Conservation (phyloP, 1,140 invertebrate genomes). For the Pissodes strobi region DNA sequence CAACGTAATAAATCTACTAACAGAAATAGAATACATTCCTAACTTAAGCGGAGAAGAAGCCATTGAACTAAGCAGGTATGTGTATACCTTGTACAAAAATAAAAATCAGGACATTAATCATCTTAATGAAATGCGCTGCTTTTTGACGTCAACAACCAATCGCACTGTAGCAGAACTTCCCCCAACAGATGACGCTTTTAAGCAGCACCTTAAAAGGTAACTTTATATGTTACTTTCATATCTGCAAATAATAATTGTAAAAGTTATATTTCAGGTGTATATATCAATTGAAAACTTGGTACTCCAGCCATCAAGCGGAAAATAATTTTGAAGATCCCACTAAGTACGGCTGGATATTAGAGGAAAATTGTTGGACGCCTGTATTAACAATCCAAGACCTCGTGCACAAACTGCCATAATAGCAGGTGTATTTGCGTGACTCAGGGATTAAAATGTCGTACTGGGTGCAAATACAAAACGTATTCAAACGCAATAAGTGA, state of each 20-base stretch:
- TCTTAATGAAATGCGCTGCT: neutral
- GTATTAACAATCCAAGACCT: too few species aligned
- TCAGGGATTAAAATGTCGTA: too few species aligned
- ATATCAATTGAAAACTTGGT: too few species aligned
- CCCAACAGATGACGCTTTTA: slow-evolving; percentile 1
- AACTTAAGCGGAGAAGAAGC: neutral
- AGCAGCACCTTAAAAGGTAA: slow-evolving; percentile 6
- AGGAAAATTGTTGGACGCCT: too few species aligned
- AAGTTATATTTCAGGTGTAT: neutral
- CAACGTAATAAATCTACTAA: too few species aligned
- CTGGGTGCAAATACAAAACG: too few species aligned
- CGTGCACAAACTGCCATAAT: too few species aligned
- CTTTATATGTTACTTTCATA: neutral
- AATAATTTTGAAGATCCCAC: too few species aligned
- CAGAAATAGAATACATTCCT: neutral
- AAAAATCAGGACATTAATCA: neutral
- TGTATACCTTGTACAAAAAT: slow-evolving; percentile 2
- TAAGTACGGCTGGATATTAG: too few species aligned
- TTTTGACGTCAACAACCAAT: neutral
- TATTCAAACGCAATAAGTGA: too few species aligned
- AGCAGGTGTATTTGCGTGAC: too few species aligned
- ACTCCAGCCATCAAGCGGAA: too few species aligned
- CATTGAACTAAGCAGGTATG: neutral
- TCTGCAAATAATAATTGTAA: neutral
- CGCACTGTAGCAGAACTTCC: slow-evolving; percentile 1